Evolutionary conservation across 2,797 vertebrate genomes (phyloP).

Genomic region (Vipera latastei): DNA sequence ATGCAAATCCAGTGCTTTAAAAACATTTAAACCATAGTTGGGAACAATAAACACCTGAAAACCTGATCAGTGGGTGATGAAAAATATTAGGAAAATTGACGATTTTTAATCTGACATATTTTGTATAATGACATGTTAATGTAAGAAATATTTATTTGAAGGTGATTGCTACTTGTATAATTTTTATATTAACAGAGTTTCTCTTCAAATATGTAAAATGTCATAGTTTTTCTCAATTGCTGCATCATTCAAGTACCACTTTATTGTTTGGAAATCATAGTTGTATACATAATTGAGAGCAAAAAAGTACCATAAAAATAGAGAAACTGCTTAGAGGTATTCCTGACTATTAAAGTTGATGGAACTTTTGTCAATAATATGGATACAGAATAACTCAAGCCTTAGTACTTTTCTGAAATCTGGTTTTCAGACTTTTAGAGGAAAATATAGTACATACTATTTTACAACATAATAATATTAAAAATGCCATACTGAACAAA

Average conservation of each 20-base stretch:
- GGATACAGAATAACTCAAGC: neutral
- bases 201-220: neutral
- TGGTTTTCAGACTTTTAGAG: neutral
- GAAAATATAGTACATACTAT: neutral
- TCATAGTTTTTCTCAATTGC: neutral
- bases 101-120: neutral
- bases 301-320: neutral
- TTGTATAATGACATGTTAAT: neutral
- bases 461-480: constrained; percentile 11
- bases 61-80: neutral
- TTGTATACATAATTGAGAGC: neutral
- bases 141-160: neutral
- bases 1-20: neutral
- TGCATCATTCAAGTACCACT: neutral
- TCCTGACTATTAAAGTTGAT: neutral
- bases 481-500: neutral
- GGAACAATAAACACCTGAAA: neutral
- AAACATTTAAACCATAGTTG: neutral
- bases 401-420: neutral
- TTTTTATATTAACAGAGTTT: neutral
- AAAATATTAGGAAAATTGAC: neutral
- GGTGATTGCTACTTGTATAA: neutral
- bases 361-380: neutral
- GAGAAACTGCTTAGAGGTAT: neutral
- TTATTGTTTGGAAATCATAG: neutral